phyloP scores from a whole-genome alignment of 1,140 invertebrate species.

The Eueides isabella region DNA sequence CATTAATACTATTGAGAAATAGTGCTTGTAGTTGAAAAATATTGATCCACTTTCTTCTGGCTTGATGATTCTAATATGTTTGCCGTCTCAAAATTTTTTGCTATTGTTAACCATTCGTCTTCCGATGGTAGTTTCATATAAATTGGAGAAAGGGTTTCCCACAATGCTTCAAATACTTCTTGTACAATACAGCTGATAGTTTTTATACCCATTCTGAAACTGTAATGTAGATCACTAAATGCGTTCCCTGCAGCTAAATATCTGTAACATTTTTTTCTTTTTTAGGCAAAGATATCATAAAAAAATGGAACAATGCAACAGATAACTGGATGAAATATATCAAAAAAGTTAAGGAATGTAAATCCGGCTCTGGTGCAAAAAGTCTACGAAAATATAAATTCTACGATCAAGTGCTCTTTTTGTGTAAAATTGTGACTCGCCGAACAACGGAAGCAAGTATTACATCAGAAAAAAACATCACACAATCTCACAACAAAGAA shows the following conservation, averaged over 20 bases:
- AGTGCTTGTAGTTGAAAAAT: constrained; percentile 55
- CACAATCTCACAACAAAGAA: constrained; percentile 46
- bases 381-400: constrained; percentile 49
- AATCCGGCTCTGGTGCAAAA: constrained; percentile 46
- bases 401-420: constrained; percentile 45
- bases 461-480: constrained; percentile 34
- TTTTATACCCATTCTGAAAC: constrained; percentile 44
- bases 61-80: constrained; percentile 63
- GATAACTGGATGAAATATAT: constrained; percentile 43
- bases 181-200: constrained; percentile 43
- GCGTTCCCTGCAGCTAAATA: constrained; percentile 52
- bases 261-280: constrained; percentile 41
- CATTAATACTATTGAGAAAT: constrained; percentile 65
- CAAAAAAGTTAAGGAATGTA: constrained; percentile 39
- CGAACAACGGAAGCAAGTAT: constrained; percentile 34
- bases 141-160: constrained; percentile 46
- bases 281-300: constrained; percentile 42
- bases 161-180: constrained; percentile 57
- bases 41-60: constrained; percentile 52
- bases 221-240: constrained; percentile 51
- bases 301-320: constrained; percentile 47
- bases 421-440: constrained; percentile 39
- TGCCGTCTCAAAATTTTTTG: constrained; percentile 59
- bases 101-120: constrained; percentile 54
- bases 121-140: constrained; percentile 45